Percentiles rank a stretch among this genome's conserved stretches.
phyloP scores from a whole-genome alignment of 2,888 invertebrate species.

The Orthonychiurus folsomi region DNA sequence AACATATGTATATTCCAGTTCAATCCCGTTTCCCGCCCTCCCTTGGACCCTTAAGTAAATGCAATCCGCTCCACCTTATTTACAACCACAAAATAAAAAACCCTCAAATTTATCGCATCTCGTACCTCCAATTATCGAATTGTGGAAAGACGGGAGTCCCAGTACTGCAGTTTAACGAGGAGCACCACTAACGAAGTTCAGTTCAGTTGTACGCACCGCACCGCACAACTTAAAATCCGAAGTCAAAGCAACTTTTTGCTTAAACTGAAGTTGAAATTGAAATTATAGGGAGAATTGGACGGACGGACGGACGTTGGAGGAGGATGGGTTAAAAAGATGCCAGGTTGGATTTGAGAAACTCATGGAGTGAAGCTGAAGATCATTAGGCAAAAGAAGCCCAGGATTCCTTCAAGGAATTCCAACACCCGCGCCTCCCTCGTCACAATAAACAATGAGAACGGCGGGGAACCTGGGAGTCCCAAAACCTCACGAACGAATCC shows the following conservation, averaged over 20 bases:
- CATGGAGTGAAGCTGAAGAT: not conserved
- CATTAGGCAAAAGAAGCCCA: not conserved
- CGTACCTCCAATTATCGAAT: not conserved
- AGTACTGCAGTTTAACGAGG: too few relatives aligned
- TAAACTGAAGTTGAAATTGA: not conserved
- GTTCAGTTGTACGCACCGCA: not conserved
- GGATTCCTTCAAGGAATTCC: not conserved
- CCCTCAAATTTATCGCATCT: not conserved
- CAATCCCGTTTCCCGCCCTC: not conserved
- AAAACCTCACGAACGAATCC: too few relatives aligned
- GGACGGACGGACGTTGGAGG: not conserved
- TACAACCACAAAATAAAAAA: too few relatives aligned
- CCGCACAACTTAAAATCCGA: too few relatives aligned
- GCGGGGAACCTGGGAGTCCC: not conserved
- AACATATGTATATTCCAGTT: not conserved
- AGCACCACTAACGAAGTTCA: too few relatives aligned
- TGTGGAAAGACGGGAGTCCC: conserved; percentile 1
- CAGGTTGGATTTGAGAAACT: not conserved
- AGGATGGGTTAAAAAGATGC: not conserved
- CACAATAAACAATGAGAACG: not conserved
- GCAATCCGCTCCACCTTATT: too few relatives aligned
- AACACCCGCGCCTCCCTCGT: not conserved
- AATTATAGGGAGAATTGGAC: too few relatives aligned
- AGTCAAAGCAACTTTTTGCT: too few relatives aligned
- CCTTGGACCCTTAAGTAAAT: too few relatives aligned